Conservation (phyloP, 2,797 vertebrate genomes). For the Arremon brunneinucha region DNA sequence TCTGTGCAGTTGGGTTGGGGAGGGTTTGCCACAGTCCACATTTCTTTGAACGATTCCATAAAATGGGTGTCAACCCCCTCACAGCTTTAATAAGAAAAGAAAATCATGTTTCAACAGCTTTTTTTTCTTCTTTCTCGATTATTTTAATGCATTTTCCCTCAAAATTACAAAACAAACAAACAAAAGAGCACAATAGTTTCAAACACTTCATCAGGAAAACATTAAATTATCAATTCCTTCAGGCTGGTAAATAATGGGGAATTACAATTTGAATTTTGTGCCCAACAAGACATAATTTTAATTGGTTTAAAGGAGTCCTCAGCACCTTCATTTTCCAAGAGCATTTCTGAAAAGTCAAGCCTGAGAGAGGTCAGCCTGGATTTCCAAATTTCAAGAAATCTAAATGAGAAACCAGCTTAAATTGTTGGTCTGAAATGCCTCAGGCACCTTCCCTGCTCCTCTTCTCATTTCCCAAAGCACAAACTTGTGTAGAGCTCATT, state of each 20-base stretch:
- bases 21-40: not conserved
- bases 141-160: not conserved
- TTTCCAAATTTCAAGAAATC: not conserved
- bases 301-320: not conserved
- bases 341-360: not conserved
- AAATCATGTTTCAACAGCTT: not conserved
- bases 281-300: not conserved
- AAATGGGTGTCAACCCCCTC: not conserved
- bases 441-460: not conserved
- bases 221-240: not conserved
- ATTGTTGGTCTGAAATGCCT: fast-evolving
- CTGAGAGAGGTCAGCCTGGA: not conserved
- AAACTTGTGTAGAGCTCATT: not conserved
- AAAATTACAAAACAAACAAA: not conserved
- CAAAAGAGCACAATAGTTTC: not conserved
- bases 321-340: not conserved
- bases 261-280: not conserved
- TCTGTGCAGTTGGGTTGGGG: not conserved
- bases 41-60: not conserved
- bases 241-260: not conserved
- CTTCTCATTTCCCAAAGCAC: not conserved
- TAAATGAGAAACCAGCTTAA: not conserved
- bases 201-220: not conserved
- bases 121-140: not conserved
- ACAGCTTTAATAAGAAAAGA: not conserved